phyloP scores from a whole-genome alignment of 2,797 vertebrate species.

The Strix occidentalis region DNA sequence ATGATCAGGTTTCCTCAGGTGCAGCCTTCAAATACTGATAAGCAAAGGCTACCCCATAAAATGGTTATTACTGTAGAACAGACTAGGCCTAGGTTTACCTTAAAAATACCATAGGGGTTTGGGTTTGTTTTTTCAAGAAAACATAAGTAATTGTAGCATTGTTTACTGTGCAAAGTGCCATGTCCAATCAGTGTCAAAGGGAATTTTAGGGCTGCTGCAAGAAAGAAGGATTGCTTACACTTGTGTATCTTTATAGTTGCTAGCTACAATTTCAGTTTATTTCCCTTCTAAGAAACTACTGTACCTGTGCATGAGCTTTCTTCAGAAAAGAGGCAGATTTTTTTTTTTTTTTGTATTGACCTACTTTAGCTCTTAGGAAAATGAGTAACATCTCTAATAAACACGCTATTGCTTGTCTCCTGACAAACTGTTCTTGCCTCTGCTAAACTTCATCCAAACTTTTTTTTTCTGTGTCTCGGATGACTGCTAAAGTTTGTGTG shows the following conservation, averaged over 20 bases:
- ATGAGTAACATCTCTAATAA: conserved; percentile 27
- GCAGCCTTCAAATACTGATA: conserved; percentile 26
- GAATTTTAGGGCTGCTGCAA: not conserved
- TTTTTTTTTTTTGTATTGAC: not conserved
- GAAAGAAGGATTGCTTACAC: conserved; percentile 16
- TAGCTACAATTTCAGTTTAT: conserved; percentile 20
- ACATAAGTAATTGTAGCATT: conserved; percentile 35
- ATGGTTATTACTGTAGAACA: conserved; percentile 4
- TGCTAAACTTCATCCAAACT: not conserved
- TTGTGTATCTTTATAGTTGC: not conserved
- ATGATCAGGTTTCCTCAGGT: not conserved
- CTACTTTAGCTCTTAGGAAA: conserved; percentile 38
- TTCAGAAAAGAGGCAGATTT: not conserved
- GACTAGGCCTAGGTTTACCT: not conserved
- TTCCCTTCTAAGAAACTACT: not conserved
- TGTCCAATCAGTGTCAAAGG: conserved; percentile 52
- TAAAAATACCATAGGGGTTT: conserved; percentile 1
- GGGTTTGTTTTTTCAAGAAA: conserved; percentile 38
- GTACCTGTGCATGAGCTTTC: conserved; percentile 5
- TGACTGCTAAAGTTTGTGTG: not conserved
- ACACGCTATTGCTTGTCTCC: not conserved
- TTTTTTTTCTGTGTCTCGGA: not conserved
- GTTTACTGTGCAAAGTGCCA: conserved; percentile 34
- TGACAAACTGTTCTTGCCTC: not conserved
- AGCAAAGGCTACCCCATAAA: conserved; percentile 1